Percentiles rank a stretch among this genome's conserved stretches.
phyloP scores from a whole-genome alignment of 2,888 invertebrate species.

The Laothoe populi region DNA sequence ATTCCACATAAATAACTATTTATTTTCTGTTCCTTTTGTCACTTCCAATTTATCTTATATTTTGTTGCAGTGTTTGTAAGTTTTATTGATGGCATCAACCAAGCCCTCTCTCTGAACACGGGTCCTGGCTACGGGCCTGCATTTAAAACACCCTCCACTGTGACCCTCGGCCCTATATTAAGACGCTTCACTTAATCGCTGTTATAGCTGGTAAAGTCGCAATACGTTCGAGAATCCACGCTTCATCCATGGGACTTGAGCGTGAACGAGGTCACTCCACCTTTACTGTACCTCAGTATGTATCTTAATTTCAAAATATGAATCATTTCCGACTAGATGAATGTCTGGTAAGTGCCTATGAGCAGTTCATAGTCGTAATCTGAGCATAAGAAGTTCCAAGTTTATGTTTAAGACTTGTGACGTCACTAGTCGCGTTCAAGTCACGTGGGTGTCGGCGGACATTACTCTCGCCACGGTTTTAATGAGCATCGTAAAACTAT shows the following conservation, averaged over 20 bases:
- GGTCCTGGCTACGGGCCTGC: not conserved
- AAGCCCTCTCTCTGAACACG: not conserved
- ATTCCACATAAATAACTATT: not conserved
- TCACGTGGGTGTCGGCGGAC: constrained; percentile 23
- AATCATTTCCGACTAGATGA: no score
- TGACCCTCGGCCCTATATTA: not conserved
- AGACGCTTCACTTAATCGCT: not conserved
- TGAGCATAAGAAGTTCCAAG: not conserved
- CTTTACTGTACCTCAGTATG: not conserved
- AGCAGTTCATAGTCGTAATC: not conserved
- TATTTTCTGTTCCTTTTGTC: not conserved
- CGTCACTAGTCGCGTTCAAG: constrained; percentile 5
- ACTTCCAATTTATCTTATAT: not conserved
- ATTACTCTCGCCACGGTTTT: constrained; percentile 29
- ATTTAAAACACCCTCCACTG: not conserved
- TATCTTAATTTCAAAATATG: not conserved
- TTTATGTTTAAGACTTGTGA: not conserved
- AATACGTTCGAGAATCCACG: constrained; percentile 26
- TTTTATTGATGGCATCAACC: not conserved
- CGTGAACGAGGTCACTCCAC: not conserved
- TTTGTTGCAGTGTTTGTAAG: not conserved
- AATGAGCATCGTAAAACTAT: constrained; percentile 50
- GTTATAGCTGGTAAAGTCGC: not conserved
- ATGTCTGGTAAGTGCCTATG: not conserved
- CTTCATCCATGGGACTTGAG: constrained; percentile 19